Evolutionary conservation across 1,140 invertebrate species (phyloP).

Genomic region (Carcinoscorpius rotundicauda): DNA sequence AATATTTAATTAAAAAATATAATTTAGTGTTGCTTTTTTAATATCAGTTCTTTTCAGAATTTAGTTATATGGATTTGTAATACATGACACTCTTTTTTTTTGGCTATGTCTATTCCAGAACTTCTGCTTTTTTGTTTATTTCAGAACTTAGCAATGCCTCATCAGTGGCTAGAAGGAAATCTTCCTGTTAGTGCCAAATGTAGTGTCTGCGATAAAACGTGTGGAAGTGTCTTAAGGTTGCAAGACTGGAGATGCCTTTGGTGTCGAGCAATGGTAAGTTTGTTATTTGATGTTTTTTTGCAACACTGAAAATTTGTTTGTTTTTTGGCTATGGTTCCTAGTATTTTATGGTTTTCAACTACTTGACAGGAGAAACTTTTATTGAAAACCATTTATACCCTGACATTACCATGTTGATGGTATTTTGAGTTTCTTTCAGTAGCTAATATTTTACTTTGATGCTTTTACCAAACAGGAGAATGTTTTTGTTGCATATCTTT

Average conservation of each 20-base stretch:
- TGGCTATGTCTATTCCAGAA: background rate
- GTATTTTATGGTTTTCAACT: constrained; percentile 26
- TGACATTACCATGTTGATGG: constrained; percentile 22
- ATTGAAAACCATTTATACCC: constrained; percentile 27
- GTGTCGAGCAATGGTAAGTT: constrained; percentile 63
- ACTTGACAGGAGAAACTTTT: constrained; percentile 25
- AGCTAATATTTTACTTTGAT: too few species aligned
- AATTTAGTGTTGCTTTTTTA: too few species aligned
- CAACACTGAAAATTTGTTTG: constrained; percentile 30
- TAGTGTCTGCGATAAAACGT: constrained; percentile 87
- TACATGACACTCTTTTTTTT: too few species aligned
- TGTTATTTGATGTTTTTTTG: constrained; percentile 34
- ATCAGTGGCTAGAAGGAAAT: constrained; percentile 98
- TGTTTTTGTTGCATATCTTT: too few species aligned
- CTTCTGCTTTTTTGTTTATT: constrained; percentile 32
- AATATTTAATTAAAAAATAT: too few species aligned
- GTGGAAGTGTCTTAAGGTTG: constrained; percentile 84
- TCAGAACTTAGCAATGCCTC: constrained; percentile 83
- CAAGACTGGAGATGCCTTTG: constrained; percentile 94
- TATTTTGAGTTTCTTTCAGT: too few species aligned
- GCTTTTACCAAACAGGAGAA: too few species aligned
- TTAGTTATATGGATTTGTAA: too few species aligned
- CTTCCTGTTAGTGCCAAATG: constrained; percentile 88
- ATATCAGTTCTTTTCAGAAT: too few species aligned
- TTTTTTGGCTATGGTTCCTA: constrained; percentile 34